Percentiles rank a stretch among this genome's conserved stretches.
phyloP scores from a whole-genome alignment of 2,113 vertebrate genomes.

The Mesembrinibis cayennensis region DNA sequence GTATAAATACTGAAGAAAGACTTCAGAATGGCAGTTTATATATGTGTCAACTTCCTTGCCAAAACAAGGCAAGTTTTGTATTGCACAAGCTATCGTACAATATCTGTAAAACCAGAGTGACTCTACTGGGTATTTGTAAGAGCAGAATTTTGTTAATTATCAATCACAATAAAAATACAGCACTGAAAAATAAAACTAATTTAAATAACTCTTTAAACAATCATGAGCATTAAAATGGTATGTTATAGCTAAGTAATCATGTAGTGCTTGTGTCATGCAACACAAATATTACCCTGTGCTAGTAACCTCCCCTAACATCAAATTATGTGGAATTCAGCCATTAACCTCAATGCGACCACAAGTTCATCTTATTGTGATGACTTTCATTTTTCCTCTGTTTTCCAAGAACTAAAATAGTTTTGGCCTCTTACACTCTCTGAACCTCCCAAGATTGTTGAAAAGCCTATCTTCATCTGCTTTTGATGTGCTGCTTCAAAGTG shows the following conservation, averaged over 20 bases:
- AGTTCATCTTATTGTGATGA: not conserved
- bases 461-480: not conserved
- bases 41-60: not conserved
- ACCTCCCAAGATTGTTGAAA: rapidly evolving
- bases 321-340: not conserved
- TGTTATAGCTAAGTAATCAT: not conserved
- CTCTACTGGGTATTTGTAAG: not conserved
- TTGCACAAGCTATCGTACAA: rapidly evolving
- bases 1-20: not conserved
- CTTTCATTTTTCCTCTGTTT: not conserved
- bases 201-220: not conserved
- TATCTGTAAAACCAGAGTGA: not conserved
- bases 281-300: not conserved
- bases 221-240: not conserved
- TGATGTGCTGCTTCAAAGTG: not conserved
- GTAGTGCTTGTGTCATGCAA: not conserved
- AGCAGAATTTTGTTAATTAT: not conserved
- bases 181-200: not conserved
- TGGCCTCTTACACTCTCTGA: not conserved
- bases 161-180: not conserved
- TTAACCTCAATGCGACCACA: not conserved
- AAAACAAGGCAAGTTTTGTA: not conserved
- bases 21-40: not conserved
- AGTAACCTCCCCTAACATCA: not conserved
- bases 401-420: not conserved